Base-by-base conservation (phyloP, 2,888 invertebrate genomes). In the Andrena dorsata region DNA sequence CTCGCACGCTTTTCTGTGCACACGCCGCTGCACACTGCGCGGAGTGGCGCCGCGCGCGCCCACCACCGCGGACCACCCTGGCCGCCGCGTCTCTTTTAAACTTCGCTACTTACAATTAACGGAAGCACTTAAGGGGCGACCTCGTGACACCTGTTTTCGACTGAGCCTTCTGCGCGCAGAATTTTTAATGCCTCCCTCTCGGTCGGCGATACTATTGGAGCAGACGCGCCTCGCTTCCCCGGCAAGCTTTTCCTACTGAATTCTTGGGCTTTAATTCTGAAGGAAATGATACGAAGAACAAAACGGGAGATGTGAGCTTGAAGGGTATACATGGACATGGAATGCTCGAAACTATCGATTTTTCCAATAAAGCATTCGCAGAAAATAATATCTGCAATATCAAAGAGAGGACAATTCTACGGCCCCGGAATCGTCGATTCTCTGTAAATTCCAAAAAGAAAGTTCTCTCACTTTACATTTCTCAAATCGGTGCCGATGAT, bases 1-100 rank as follows among this genome's bases (percentile, higher is more conserved):
- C 58, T 85, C 69, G 63, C 80, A 53, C 70, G 72, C 65, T 72
- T 83, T 75, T 76, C 78, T 64, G 61, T 65, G 78, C 75, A 72
- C 83, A 32, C 53, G 49, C 35, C 58, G 7, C 16, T 58, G 66
- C 66, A 41, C 35, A 3, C 60, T 41, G 16, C 41, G 13, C 16
- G 41, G 16, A 41, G 41, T 4, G 41, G 56, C n/a, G 28, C 23
- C 41, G 41, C 41, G n/a, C 30, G 56, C 20, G 64, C 8, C 26
- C 49, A 23, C 49, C 10, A 7, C 23, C 28, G 64, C 23, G 63
- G 20, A n/a, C 41, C 41, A 32, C 51, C n/a, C 30, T n/a, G 16
- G n/a, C 7, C 16, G 68, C 4, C 63, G 47, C 28, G 73, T 60
- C 74, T 79, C 69, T 74, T 79, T 70, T 61, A 56, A 82, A 74